A percentile compares a stretch with the other conserved stretches of the same genome.
Evolutionary conservation across 2,888 invertebrate species (phyloP).

Genomic region (Peribatodes rhomboidaria): DNA sequence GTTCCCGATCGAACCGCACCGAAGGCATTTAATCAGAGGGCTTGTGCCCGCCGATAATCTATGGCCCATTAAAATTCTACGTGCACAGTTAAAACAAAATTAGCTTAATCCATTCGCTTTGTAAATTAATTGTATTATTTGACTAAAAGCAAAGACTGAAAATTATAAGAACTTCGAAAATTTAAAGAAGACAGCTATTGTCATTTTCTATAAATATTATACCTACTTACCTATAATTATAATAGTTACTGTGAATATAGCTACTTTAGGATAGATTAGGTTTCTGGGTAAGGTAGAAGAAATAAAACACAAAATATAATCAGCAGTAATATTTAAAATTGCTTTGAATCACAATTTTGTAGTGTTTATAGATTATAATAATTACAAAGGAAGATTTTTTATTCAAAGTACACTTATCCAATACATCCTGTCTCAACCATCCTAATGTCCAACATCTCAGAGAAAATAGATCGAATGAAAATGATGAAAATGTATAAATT

Average conservation of each 20-base stretch:
- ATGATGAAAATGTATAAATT: not conserved
- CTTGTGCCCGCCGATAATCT: slow-evolving; percentile 59
- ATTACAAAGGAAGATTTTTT: slow-evolving; percentile 85
- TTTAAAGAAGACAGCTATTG: no score
- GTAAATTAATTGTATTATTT: slow-evolving; percentile 7
- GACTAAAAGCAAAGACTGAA: not conserved
- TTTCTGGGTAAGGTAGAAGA: slow-evolving; percentile 11
- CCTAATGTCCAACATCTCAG: slow-evolving; percentile 59
- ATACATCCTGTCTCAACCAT: slow-evolving; percentile 59
- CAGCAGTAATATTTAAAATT: slow-evolving; percentile 87
- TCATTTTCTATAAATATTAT: no score
- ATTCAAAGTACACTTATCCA: slow-evolving; percentile 78
- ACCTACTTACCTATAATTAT: no score
- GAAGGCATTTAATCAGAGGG: slow-evolving; percentile 65
- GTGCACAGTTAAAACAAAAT: slow-evolving; percentile 58
- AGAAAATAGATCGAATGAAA: slow-evolving; percentile 23
- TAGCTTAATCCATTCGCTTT: slow-evolving; percentile 48
- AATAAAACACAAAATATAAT: slow-evolving; percentile 77
- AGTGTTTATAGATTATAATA: slow-evolving; percentile 85
- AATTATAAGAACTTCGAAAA: not conserved
- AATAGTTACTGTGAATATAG: not conserved
- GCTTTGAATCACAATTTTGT: slow-evolving; percentile 86
- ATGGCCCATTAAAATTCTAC: slow-evolving; percentile 69
- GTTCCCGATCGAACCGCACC: slow-evolving; percentile 55
- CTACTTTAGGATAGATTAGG: not conserved